Evolutionary conservation across 2,888 invertebrate genomes (phyloP).

Genomic region (Hermodice carunculata): DNA sequence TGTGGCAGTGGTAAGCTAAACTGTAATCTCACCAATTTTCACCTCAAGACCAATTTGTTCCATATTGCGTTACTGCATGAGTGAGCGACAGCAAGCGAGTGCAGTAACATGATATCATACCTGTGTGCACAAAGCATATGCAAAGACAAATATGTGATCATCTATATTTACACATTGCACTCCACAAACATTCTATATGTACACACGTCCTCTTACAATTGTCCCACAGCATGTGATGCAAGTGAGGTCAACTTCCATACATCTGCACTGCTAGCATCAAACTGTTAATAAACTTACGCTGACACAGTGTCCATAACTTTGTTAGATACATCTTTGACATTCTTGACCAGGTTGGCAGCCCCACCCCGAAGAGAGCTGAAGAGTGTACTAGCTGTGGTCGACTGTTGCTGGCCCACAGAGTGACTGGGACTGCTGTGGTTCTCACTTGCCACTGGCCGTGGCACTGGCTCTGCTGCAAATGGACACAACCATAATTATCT

Average conservation of each 20-base stretch:
- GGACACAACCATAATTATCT: too few species aligned
- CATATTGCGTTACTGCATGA: too few species aligned
- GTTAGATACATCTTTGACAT: conserved; percentile 93
- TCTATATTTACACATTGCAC: neutral
- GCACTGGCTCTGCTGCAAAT: neutral
- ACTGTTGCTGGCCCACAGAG: neutral
- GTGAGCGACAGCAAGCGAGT: too few species aligned
- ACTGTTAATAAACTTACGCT: conserved; percentile 66
- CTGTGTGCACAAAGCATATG: too few species aligned
- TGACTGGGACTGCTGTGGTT: conserved; percentile 2
- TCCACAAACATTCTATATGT: neutral
- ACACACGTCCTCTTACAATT: neutral
- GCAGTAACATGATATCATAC: too few species aligned
- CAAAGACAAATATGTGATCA: too few species aligned
- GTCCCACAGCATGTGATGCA: neutral
- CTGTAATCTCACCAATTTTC: too few species aligned
- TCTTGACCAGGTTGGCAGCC: conserved; percentile 92
- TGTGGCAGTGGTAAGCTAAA: too few species aligned
- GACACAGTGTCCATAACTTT: conserved; percentile 95
- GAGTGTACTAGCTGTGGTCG: conserved; percentile 55
- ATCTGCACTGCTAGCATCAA: neutral
- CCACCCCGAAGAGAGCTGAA: conserved; percentile 87
- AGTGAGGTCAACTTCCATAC: too few species aligned
- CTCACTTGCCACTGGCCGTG: neutral
- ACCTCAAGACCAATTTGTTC: too few species aligned